A percentile compares a stretch with the other conserved stretches of the same genome.
Conservation (phyloP, 2,888 invertebrate species). For the Melipona bicolor region DNA sequence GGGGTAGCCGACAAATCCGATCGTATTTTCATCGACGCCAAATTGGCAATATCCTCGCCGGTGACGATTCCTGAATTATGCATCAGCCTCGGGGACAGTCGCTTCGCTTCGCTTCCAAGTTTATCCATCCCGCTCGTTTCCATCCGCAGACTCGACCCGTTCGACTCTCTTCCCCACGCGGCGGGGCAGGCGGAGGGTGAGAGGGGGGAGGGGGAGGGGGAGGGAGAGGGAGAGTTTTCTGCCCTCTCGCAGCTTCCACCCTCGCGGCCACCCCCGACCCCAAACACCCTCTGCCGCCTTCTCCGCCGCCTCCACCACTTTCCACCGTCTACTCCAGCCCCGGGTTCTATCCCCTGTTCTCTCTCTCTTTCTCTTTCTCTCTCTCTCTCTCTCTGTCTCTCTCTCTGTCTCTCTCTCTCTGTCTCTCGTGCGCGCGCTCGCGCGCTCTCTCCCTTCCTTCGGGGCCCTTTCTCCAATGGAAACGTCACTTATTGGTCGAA, state of each 20-base stretch:
- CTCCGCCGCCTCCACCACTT: conserved; percentile 28
- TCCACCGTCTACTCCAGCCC: conserved; percentile 11
- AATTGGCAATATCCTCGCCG: conserved; percentile 84
- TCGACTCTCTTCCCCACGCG: conserved; percentile 64
- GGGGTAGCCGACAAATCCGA: conserved; percentile 82
- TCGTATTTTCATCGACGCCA: conserved; percentile 84
- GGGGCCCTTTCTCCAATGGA: conserved; percentile 68
- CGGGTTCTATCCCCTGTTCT: conserved; percentile 5
- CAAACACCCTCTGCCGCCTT: conserved; percentile 24
- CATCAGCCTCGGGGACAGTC: conserved; percentile 83
- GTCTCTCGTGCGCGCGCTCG: too few species aligned
- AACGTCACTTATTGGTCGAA: conserved; percentile 78
- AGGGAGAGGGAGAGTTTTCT: conserved; percentile 58
- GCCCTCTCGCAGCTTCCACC: conserved; percentile 53
- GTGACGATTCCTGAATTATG: conserved; percentile 84
- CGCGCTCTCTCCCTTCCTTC: conserved; percentile 36
- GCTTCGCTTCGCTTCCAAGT: conserved; percentile 84
- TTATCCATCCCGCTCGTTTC: conserved; percentile 82
- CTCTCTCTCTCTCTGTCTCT: background rate
- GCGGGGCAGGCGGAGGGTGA: too few species aligned
- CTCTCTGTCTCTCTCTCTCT: background rate
- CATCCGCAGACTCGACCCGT: conserved; percentile 69
- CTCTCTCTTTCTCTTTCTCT: conserved; percentile 3
- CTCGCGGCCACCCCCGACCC: conserved; percentile 34
- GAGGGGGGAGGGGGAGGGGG: too few species aligned